Percentiles rank a stretch among this genome's conserved stretches.
Conservation (phyloP, 2,888 invertebrate genomes). For the Pemphredon lugubris region DNA sequence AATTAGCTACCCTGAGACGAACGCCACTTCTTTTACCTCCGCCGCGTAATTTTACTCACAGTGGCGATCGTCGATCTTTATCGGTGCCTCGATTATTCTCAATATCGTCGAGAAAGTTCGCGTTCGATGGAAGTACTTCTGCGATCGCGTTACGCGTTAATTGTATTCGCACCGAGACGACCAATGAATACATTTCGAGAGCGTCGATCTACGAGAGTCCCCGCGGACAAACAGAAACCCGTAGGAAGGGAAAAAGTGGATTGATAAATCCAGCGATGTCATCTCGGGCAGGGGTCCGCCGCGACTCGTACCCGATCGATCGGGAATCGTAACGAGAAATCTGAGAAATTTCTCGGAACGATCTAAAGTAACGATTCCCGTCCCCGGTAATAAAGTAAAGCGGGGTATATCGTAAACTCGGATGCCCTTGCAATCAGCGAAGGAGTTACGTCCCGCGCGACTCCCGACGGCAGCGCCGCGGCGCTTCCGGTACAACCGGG, state of each 20-base stretch:
- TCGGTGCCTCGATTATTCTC: too few relatives aligned
- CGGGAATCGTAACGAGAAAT: background rate
- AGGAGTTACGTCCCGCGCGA: conserved; percentile 22
- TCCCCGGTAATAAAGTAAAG: conserved; percentile 24
- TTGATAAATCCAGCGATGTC: too few relatives aligned
- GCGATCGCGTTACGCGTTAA: too few relatives aligned
- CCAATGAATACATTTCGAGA: too few relatives aligned
- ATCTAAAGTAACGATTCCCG: conserved; percentile 15
- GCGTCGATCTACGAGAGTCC: background rate
- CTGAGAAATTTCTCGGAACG: conserved; percentile 18
- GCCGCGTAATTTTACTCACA: background rate
- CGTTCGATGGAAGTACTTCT: too few relatives aligned
- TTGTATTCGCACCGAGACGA: too few relatives aligned
- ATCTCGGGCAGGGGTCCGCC: too few relatives aligned
- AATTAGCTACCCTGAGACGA: conserved; percentile 55
- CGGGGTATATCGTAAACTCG: conserved; percentile 39
- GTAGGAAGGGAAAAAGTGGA: too few relatives aligned
- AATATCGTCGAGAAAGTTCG: too few relatives aligned
- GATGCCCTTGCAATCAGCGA: conserved; percentile 13
- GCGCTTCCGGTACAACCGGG: conserved; percentile 47
- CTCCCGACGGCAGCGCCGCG: conserved; percentile 7
- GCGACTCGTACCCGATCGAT: too few relatives aligned
- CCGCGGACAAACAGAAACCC: background rate
- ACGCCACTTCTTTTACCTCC: background rate
- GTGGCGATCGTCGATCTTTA: too few relatives aligned